Base-by-base conservation (phyloP, 2,888 invertebrate species). In the Sinodicranocentrus sp. region DNA sequence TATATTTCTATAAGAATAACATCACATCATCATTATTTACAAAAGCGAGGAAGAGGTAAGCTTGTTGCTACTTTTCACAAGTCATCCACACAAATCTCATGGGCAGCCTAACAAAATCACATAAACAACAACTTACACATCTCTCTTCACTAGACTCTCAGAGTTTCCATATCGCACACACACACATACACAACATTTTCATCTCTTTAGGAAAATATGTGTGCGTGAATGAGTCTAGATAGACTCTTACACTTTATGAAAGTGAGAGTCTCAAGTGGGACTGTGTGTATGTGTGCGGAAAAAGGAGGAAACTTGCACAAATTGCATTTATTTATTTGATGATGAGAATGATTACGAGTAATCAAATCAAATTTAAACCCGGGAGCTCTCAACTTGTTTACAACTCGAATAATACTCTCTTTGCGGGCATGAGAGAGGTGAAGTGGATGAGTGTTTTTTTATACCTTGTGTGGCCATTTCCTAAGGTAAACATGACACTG, bases 321-420 rank as follows among this genome's bases (percentile, higher is more conserved):
- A 83, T 83, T 83, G 71, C 82, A 83, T 83, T 83, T 83, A 83
- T 83, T 83, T 83, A 77, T 21, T 65, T 70, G 82, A 83, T 83
- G 82, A 83, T 83, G 82, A 83, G 76, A 59, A 83, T 83, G 82
- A 83, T 83, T 76, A 83, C 76, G 76, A 76, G 65, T 83, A 83
- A 83, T 83, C 71, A 83, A 83, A 83, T 83, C 82, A 83, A 83
- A 83, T 83, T 76, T 83, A 77, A 83, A 77, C 71, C 76, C 65
- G 8, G 6, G 39, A n/a, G 39, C 13, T 39, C 39, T 8, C 39
- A 39, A 8, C 6, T 13, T 8, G 13, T 39, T 39, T 39, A 39
- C 39, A 72, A 80, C 65, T 80, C 80, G 67, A 80, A 79, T 70
- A 79, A 71, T 33, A n/a, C n/a, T n/a, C n/a, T n/a, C n/a, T n/a